Percentiles rank a stretch among this genome's conserved stretches.
Evolutionary conservation across 2,888 invertebrate species (phyloP).

Genomic region (Nemotelus nigrinus): DNA sequence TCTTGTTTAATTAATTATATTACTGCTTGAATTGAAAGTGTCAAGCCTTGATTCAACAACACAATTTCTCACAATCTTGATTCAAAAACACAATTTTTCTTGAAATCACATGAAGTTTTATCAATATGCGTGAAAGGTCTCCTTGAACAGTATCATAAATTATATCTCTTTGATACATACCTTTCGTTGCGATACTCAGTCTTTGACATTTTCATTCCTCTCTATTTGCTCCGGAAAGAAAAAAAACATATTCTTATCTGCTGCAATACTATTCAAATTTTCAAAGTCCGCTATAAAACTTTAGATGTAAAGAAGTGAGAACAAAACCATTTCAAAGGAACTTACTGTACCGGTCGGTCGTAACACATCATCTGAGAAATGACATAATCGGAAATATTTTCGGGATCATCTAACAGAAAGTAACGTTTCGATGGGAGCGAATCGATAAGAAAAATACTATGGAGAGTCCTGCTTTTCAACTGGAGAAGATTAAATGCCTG

Average conservation of each 20-base stretch:
- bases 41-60: not conserved
- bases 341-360: not conserved
- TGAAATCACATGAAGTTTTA: not conserved
- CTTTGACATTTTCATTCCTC: not conserved
- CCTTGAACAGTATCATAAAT: constrained; percentile 34
- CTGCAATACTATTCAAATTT: constrained; percentile 21
- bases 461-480: constrained; percentile 18
- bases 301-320: not conserved
- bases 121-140: not conserved
- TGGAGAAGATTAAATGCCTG: constrained; percentile 36
- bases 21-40: no score
- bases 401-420: constrained; percentile 40
- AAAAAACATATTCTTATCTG: not conserved
- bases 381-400: constrained; percentile 42
- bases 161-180: constrained; percentile 12
- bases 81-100: not conserved
- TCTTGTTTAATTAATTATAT: no score
- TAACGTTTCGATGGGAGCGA: constrained; percentile 25
- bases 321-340: constrained; percentile 41
- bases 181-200: constrained; percentile 9
- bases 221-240: constrained; percentile 6
- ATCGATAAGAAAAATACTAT: constrained; percentile 34
- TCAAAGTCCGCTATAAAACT: not conserved
- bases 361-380: constrained; percentile 18
- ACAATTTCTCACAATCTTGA: not conserved